phyloP scores from a whole-genome alignment of 1,140 invertebrate genomes.

The Leptopilina clavipes region DNA sequence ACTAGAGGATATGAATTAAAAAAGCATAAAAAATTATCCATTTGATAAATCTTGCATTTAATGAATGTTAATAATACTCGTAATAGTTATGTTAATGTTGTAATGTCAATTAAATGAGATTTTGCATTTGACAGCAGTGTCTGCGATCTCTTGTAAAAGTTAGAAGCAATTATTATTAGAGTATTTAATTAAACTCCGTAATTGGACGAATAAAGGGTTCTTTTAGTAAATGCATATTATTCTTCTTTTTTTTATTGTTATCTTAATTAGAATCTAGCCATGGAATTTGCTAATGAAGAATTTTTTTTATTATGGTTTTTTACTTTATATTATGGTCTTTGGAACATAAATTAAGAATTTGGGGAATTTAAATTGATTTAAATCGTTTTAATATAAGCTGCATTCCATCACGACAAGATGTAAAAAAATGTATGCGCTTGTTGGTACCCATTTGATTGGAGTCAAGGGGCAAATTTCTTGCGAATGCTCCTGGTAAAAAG shows the following conservation, averaged over 20 bases:
- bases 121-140: background rate
- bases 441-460: background rate
- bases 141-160: background rate
- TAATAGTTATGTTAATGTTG: background rate
- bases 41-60: background rate
- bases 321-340: background rate
- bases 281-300: background rate
- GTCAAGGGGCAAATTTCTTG: background rate
- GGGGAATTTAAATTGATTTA: background rate
- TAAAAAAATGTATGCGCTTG: background rate
- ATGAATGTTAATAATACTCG: background rate
- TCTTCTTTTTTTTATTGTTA: slow-evolving; percentile 14
- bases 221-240: slow-evolving; percentile 19
- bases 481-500: background rate
- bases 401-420: background rate
- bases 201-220: background rate
- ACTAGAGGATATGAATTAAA: too few relatives aligned
- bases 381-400: background rate
- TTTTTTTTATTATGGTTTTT: background rate
- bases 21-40: background rate
- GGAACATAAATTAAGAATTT: too few relatives aligned
- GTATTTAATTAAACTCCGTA: slow-evolving; percentile 16
- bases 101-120: slow-evolving; percentile 12
- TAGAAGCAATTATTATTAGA: slow-evolving; percentile 7
- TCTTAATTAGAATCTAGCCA: background rate